Base-by-base conservation (phyloP, 2,888 invertebrate species). In the Cephus nigrinus region DNA sequence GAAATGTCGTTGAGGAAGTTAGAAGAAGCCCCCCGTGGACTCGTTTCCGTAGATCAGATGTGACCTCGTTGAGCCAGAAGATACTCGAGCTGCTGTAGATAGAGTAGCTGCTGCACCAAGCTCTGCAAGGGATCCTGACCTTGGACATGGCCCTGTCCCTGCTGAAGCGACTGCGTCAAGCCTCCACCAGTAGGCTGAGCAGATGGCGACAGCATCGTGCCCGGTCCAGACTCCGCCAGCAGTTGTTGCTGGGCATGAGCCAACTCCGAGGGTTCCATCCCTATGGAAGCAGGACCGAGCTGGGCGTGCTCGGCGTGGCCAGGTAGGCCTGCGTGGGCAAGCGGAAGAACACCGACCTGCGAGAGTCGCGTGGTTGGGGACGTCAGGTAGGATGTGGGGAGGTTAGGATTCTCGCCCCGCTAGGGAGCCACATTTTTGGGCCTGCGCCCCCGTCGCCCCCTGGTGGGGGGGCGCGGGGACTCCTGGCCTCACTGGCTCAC, bases 401-500 rank as follows among this genome's bases (percentile, higher is more conserved):
- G 88, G 80, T 82, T 82, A 84, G 89, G 87, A 85, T 91, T 91
- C 90, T 91, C 91, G 91, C 91, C 91, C 91, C 91, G 91, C 91
- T 91, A 91, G 91, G 91, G 91, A 91, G 91, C 90, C 91, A 91
- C 89, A 86, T 91, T 91, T 86, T 91, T 91, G 91, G 91, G 91
- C 91, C 91, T 90, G 91, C 91, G 91, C 91, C 91, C 91, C 91
- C 91, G 91, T 88, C 91, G 91, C 91, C 91, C 91, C 90, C 91
- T 89, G 89, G 91, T 91, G 86, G 91, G 91, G 89, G 91, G 91
- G 90, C 91, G 91, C 91, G 91, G 91, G 91, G 91, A 91, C 91
- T 91, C 91, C 91, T 91, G 91, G 91, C 93, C 93, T 94, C 94
- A 95, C 94, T 95, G 95, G 93, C 95, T 95, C 92, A 96, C 95